Evolutionary conservation across 2,888 invertebrate genomes (phyloP).

Genomic region (Sericinus montela): DNA sequence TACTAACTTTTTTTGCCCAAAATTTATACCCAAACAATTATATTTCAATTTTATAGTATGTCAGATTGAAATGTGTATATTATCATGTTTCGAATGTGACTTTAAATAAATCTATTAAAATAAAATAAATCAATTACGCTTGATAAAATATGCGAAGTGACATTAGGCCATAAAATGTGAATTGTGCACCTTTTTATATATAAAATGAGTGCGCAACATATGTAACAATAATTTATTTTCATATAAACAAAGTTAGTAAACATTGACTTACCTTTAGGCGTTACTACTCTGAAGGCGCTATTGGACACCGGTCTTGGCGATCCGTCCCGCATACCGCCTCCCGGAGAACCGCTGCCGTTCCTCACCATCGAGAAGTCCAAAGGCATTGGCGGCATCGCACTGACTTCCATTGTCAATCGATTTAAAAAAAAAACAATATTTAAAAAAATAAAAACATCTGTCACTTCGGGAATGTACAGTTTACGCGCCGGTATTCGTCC

Average conservation of each 20-base stretch:
- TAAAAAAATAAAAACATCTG: slow-evolving; percentile 28
- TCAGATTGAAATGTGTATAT: no score
- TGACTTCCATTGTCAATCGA: slow-evolving; percentile 77
- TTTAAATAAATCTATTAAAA: no score
- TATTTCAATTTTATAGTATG: no score
- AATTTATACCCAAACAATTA: no score
- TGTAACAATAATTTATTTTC: no score
- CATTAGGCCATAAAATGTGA: no score
- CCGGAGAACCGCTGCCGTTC: slow-evolving; percentile 58
- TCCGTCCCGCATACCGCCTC: slow-evolving; percentile 47
- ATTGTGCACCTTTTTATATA: no score
- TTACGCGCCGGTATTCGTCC: slow-evolving; percentile 8
- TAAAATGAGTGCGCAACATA: no score
- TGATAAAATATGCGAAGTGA: no score
- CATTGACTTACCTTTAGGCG: slow-evolving; percentile 78
- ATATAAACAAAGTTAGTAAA: background rate
- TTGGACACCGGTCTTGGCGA: slow-evolving; percentile 67
- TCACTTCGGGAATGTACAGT: slow-evolving; percentile 32
- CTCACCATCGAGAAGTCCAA: slow-evolving; percentile 83
- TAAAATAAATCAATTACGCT: no score
- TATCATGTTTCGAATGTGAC: no score
- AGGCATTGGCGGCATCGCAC: slow-evolving; percentile 81
- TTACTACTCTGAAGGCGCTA: slow-evolving; percentile 84
- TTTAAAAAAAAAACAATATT: slow-evolving; percentile 30
- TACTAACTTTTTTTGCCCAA: no score